Evolutionary conservation across 2,888 invertebrate genomes (phyloP).

Genomic region (Xanthorhoe designata): DNA sequence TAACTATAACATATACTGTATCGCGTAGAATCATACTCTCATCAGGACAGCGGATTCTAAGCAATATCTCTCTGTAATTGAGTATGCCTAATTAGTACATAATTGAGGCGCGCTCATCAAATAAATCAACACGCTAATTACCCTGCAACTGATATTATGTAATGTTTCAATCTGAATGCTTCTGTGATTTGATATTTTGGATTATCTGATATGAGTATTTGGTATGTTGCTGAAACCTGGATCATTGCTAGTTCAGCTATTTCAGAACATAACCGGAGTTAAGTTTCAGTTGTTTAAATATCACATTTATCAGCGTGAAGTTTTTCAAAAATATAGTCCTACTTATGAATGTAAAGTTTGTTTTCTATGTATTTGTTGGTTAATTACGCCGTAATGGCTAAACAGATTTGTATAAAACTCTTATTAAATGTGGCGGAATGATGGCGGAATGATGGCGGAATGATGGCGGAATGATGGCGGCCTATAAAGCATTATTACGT

Average conservation of each 20-base stretch:
- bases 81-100: conserved; percentile 52
- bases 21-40: background rate
- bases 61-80: conserved; percentile 43
- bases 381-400: too few species aligned
- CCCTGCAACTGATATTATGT: conserved; percentile 40
- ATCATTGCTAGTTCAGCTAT: background rate
- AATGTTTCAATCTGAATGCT: conserved; percentile 19
- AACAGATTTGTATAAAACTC: too few species aligned
- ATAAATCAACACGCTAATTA: conserved; percentile 57
- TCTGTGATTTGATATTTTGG: conserved; percentile 19
- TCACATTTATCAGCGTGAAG: too few species aligned
- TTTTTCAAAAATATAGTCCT: too few species aligned
- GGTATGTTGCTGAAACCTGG: conserved; percentile 3
- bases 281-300: background rate
- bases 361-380: too few species aligned
- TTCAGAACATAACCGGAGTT: background rate
- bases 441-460: too few species aligned
- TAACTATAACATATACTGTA: conserved; percentile 8
- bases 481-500: too few species aligned
- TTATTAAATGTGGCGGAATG: too few species aligned
- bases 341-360: too few species aligned
- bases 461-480: too few species aligned
- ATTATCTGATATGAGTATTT: conserved; percentile 11
- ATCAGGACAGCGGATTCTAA: conserved; percentile 4
- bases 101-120: conserved; percentile 53